Base-by-base conservation (phyloP, 2,113 vertebrate genomes). In the Hyperoodon ampullatus region DNA sequence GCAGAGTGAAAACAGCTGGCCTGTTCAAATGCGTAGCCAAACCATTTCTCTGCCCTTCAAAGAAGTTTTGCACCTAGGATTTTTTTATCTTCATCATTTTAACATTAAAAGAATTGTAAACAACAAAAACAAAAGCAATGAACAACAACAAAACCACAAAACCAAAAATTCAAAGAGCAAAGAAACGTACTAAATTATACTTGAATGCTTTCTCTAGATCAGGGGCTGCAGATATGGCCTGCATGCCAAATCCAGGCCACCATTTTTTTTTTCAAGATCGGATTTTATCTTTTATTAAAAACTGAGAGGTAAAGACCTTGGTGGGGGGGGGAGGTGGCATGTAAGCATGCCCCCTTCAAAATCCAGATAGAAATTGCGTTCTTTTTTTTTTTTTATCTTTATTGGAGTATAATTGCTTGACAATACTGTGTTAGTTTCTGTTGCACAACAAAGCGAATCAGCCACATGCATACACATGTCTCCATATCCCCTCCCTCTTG, bases 1-100 rank as follows among this genome's bases (percentile, higher is more conserved):
- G 77, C 44, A 78, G 80, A 98, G 47, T 92, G 88, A 94, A 98
- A 97, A 96, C 94, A 97, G 82, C 95, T 97, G 97, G 82, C 44
- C 77, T 80, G 71, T 78, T 94, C 85, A 86, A 75, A 77, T n/a
- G 28, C 15, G 26, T n/a, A 33, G 82, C 81, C 81, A 91, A 96
- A 72, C 39, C 42, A 58, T 88, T 95, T 83, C n/a, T 94, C 23
- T 81, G 47, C 53, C 6, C 16, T 82, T 94, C 83, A 55, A 33
- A 92, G 96, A 96, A 75, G 65, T 12, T 93, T 74, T 93, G 68
- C 47, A 80, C 21, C 68, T 65, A 91, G 66, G 66, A 44, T 14
- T n/a, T 78, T 44, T 72, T 50, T 24, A 21, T 15, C 50, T 11
- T 88, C 44, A 86, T 35, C 81, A 90, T 82, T 90, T 71, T 92